Evolutionary conservation across 2,888 invertebrate species (phyloP), one percentile per base, ranked within the genome.

Genomic region (Ctena decussata): DNA sequence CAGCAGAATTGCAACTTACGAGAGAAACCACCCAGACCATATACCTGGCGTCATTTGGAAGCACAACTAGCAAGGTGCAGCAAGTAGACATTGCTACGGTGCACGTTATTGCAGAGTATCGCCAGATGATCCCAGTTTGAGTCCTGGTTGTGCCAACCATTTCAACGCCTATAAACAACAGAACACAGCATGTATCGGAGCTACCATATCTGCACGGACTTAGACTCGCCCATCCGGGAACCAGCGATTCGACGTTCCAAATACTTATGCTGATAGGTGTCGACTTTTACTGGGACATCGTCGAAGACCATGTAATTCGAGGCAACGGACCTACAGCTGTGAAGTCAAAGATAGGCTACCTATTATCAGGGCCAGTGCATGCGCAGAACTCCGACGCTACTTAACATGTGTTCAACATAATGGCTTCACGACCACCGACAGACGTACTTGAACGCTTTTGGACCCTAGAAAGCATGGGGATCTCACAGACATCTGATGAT

Each of bases 311-410:
- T 2, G 77, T 86, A 21, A 46, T 86, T 15, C 37, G 84, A 39
- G 82, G 84, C 15, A 35, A 81, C n/a, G 89, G 86, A 46, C 89
- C 84, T 49, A 86, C 78, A 6, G 86, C 89, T 12, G 86, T 89
- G 0, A 69, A 77, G n/a, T 89, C 84, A 2, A 83, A 82, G 69
- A 60, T 86, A 0, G 86, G 86, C n/a, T 85, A 82, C 71, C 53
- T 89, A 32, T 53, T 87, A 11, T 82, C 85, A 11, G 86, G 82
- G 0, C 80, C 80, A 24, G 39, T 82, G 12, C 81, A 65, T 60
- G 15, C 18, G 27, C 12, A 49, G n/a, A n/a, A 24, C 0, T 24
- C 32, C 27, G 3, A 37, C 24, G 39, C 35, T 8, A 27, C 39
- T 12, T 12, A 74, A 37, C 39, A 15, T 32, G 49, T 57, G 27